Evolutionary conservation across 1,140 invertebrate species (phyloP), one percentile per base, ranked within the genome.

Genomic region (Listronotus bonariensis): DNA sequence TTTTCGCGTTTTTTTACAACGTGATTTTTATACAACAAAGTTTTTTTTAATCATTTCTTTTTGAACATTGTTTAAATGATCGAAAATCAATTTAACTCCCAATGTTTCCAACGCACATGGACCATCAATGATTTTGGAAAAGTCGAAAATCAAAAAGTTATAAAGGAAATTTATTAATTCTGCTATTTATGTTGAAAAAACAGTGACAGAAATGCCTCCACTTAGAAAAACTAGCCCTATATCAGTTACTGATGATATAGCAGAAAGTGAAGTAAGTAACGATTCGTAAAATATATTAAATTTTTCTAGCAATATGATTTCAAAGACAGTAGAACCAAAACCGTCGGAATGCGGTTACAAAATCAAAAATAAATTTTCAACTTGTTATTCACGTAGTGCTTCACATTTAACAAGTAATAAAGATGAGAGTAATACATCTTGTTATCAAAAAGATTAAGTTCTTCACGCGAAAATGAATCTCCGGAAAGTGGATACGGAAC

Each of bases 171-270:
- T 70, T 46, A 61, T 76, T n/a, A 76, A 74, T 51, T 69, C 72
- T 2, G 74, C 74, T 14, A 68, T 76, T 31, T 75, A 75, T 42
- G 69, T 75, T 9, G 74, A 76, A 62, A 74, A 70, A 54, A 65
- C 67, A 4, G 61, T 67, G 14, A 41, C 53, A 18, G 53, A 54
- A 12, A 68, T 62, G 62, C 40, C 42, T 11, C 66, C 67, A 6
- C 38, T 54, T 38, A 57, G 68, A 45, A 71, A 65, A 57, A 70
- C 40, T 12, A 68, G 61, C 34, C 49, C 58, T 9, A 32, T 65
- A 31, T 59, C 31, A 11, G 40, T 32, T 31, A 46, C 17, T 15
- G 65, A 53, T 41, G 45, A 40, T 11, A 54, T 52, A 4, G 12
- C 14, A 9, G 17, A 18, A 14, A n/a, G 11, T 10, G 12, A 20